phyloP scores from a whole-genome alignment of 2,113 vertebrate species.

The Ophiodon elongatus region DNA sequence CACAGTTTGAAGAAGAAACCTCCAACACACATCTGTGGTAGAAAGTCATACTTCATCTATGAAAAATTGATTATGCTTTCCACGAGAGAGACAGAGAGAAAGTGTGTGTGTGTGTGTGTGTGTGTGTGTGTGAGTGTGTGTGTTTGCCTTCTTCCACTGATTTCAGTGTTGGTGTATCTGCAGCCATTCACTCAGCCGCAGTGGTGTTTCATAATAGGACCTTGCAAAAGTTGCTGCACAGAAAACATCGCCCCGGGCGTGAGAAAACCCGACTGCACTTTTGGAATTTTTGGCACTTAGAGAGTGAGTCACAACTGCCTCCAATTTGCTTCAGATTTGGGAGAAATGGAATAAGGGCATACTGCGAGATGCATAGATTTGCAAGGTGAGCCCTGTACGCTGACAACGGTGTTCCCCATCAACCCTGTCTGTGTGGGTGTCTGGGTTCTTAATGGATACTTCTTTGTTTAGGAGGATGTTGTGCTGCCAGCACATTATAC shows the following conservation, averaged over 20 bases:
- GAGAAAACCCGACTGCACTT: slow-evolving; percentile 59
- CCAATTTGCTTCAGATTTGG: slow-evolving; percentile 46
- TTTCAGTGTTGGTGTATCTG: slow-evolving; percentile 10
- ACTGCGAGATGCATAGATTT: slow-evolving; percentile 27
- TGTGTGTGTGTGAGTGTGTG: not conserved
- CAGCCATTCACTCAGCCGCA: slow-evolving; percentile 39
- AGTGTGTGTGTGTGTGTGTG: slow-evolving; percentile 1
- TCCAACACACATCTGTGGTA: not conserved
- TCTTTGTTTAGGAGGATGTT: not conserved
- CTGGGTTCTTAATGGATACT: slow-evolving; percentile 1
- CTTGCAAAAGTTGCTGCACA: slow-evolving; percentile 55
- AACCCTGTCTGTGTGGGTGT: not conserved
- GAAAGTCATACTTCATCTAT: not conserved
- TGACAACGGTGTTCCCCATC: slow-evolving; percentile 34
- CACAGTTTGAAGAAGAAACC: not conserved
- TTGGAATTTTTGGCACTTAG: slow-evolving; percentile 53
- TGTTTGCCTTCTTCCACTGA: not conserved
- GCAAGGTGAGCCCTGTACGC: slow-evolving; percentile 14
- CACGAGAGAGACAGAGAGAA: not conserved
- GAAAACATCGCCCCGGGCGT: slow-evolving; percentile 44
- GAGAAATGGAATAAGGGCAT: slow-evolving; percentile 17
- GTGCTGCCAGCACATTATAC: not conserved
- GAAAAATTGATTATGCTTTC: not conserved
- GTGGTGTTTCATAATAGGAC: slow-evolving; percentile 58
- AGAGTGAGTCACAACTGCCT: slow-evolving; percentile 28